phyloP scores from a whole-genome alignment of 1,140 invertebrate genomes.

The Leptinotarsa undecemlineata region DNA sequence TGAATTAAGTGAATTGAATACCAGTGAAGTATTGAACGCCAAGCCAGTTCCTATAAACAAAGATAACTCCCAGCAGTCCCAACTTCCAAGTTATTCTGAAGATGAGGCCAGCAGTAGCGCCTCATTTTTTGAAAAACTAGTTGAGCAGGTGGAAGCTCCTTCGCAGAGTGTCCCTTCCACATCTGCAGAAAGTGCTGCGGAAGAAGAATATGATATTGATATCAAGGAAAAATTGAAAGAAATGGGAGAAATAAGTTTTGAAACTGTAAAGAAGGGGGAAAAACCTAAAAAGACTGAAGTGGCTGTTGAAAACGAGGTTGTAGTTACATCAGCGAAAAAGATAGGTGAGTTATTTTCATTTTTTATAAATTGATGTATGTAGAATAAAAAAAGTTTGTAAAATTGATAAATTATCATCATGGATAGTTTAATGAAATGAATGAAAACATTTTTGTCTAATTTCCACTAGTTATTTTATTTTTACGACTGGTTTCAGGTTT shows the following conservation, averaged over 20 bases:
- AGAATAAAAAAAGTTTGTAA: no score
- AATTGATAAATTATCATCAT: no score
- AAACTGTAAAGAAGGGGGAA: constrained; percentile 53
- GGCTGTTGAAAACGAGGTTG: constrained; percentile 49
- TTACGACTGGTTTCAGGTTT: no score
- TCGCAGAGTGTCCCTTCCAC: constrained; percentile 27
- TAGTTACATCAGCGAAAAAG: constrained; percentile 50
- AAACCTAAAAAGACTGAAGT: constrained; percentile 50
- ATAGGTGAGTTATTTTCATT: constrained; percentile 37
- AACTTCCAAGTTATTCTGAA: constrained; percentile 24
- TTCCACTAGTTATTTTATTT: no score
- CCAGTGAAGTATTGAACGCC: constrained; percentile 8
- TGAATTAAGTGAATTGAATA: constrained; percentile 37
- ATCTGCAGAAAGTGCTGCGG: constrained; percentile 27
- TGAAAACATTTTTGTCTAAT: no score
- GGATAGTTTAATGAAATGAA: no score
- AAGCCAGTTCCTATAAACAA: neutral
- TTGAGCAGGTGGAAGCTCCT: constrained; percentile 38
- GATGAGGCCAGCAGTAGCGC: constrained; percentile 33
- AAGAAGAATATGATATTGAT: constrained; percentile 55
- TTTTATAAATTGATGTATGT: neutral
- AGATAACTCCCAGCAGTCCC: neutral
- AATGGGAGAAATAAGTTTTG: constrained; percentile 61
- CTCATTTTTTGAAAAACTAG: constrained; percentile 47
- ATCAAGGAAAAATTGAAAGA: constrained; percentile 63